A percentile compares a stretch with the other conserved stretches of the same genome.
phyloP scores from a whole-genome alignment of 2,113 vertebrate species.

The Penelope pileata region DNA sequence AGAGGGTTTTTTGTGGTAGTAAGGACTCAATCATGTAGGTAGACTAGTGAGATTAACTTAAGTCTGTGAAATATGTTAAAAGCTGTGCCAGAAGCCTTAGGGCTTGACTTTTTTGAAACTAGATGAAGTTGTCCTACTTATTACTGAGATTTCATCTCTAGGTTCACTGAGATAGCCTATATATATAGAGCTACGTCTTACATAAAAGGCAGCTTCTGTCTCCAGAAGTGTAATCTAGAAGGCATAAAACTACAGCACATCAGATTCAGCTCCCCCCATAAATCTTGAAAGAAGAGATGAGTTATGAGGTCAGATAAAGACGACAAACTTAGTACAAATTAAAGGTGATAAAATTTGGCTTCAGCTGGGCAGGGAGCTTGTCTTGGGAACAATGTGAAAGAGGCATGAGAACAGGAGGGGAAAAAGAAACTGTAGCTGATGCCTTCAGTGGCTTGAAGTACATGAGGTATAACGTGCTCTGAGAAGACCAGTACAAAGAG shows the following conservation, averaged over 20 bases:
- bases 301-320: not conserved
- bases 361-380: not conserved
- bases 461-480: not conserved
- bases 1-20: not conserved
- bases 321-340: not conserved
- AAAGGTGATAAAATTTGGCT: not conserved
- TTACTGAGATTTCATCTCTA: not conserved
- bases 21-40: not conserved
- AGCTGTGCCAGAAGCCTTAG: not conserved
- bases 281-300: not conserved
- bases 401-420: not conserved
- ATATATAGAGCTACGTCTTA: not conserved
- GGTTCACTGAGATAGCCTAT: not conserved
- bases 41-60: not conserved
- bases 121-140: not conserved
- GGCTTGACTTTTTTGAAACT: not conserved
- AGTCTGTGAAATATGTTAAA: not conserved
- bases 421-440: not conserved
- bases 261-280: not conserved
- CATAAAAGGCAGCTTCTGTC: not conserved
- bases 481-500: not conserved
- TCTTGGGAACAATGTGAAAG: not conserved
- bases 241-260: not conserved
- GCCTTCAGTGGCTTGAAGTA: rapidly evolving
- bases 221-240: not conserved